Conservation (phyloP, 2,113 vertebrate genomes). For the Plecturocebus donacophilus region DNA sequence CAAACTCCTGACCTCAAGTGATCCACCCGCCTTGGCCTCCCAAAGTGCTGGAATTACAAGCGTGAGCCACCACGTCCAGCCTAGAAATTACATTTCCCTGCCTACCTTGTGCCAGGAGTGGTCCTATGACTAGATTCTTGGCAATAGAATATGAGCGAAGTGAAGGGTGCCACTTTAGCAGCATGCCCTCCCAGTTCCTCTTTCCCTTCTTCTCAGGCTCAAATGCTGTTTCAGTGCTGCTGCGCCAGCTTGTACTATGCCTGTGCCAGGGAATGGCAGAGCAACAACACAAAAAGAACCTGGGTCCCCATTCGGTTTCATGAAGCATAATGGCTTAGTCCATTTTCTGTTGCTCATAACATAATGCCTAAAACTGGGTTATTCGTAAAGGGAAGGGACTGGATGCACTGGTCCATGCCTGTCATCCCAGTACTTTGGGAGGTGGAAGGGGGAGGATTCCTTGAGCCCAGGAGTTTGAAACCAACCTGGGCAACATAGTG, state of each 20-base stretch:
- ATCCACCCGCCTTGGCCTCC: too few species aligned
- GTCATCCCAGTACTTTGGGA: too few species aligned
- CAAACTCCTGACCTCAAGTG: too few species aligned
- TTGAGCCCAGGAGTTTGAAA: too few species aligned
- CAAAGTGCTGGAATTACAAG: too few species aligned
- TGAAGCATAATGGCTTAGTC: background rate
- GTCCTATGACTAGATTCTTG: background rate
- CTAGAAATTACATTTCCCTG: background rate
- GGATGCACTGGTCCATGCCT: too few species aligned
- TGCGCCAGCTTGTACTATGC: background rate
- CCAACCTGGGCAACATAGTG: too few species aligned
- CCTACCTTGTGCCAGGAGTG: background rate
- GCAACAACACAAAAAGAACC: background rate
- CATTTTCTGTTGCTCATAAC: background rate
- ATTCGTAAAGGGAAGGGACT: background rate
- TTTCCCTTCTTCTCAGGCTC: background rate
- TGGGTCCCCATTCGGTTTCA: background rate
- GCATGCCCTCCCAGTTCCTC: background rate
- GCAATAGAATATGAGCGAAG: too few species aligned
- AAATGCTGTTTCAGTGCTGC: background rate
- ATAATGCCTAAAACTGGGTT: background rate
- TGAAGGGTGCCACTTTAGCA: background rate
- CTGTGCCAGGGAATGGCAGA: background rate
- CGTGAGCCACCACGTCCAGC: too few species aligned
- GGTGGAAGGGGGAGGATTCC: too few species aligned